Conservation (phyloP, 2,113 vertebrate species). For the Erythrocercus mccallii region DNA sequence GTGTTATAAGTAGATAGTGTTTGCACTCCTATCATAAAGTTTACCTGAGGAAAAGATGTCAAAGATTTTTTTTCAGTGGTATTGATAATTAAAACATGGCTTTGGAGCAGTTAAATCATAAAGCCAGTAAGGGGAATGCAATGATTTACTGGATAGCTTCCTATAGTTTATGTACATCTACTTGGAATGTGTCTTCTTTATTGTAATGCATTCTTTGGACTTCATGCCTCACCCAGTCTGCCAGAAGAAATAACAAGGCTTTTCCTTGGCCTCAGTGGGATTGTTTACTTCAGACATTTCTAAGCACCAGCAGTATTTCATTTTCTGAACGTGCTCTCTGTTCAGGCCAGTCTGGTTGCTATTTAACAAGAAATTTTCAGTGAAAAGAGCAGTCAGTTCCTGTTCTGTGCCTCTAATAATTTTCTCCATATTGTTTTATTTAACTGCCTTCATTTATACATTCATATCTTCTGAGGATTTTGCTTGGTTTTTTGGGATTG, state of each 20-base stretch:
- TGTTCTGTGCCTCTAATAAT: background rate
- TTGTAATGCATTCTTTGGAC: background rate
- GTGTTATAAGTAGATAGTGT: background rate
- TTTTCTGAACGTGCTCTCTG: background rate
- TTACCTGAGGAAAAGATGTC: background rate
- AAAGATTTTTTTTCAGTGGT: background rate
- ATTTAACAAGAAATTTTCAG: background rate
- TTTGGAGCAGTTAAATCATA: background rate
- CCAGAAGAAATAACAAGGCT: background rate
- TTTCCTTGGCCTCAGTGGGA: background rate
- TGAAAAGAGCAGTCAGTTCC: background rate
- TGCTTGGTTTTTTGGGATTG: background rate
- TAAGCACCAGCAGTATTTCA: background rate
- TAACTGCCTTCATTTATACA: background rate
- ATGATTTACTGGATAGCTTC: background rate
- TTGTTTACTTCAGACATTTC: slow-evolving; percentile 19
- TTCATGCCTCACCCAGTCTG: background rate
- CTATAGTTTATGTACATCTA: background rate
- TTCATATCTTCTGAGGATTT: background rate
- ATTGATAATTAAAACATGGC: background rate
- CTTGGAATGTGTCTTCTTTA: background rate
- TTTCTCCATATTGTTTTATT: background rate
- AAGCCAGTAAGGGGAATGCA: background rate
- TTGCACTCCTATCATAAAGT: background rate
- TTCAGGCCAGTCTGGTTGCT: background rate